Conservation (phyloP, 1,140 invertebrate genomes). For the Lordiphosa mommai region DNA sequence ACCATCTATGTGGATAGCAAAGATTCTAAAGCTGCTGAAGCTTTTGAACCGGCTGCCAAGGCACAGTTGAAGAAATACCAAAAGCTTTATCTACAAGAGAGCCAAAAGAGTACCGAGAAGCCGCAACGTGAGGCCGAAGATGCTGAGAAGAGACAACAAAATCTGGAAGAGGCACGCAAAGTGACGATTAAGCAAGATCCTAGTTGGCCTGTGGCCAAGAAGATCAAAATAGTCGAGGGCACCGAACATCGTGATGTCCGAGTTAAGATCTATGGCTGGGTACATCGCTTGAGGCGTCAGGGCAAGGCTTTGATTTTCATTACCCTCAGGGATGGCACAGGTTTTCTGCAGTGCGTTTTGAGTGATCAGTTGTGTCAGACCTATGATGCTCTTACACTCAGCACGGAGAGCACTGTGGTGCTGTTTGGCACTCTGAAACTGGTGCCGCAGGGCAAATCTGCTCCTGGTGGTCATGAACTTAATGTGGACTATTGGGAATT, state of each 20-base stretch:
- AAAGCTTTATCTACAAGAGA: conserved; percentile 93
- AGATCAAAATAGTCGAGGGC: conserved; percentile 90
- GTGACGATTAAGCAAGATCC: conserved; percentile 90
- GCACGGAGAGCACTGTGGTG: conserved; percentile 94
- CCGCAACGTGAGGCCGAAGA: conserved; percentile 89
- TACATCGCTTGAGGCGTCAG: conserved; percentile 95
- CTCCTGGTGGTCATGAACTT: conserved; percentile 97
- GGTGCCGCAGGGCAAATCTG: conserved; percentile 95
- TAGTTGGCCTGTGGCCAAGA: conserved; percentile 85
- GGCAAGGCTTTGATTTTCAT: conserved; percentile 97
- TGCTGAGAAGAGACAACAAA: conserved; percentile 90
- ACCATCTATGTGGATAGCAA: conserved; percentile 94
- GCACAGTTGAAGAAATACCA: conserved; percentile 97
- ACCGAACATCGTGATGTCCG: conserved; percentile 84
- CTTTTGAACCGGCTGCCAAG: conserved; percentile 92
- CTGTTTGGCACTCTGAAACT: conserved; percentile 90
- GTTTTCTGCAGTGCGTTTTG: conserved; percentile 96
- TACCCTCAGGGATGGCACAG: conserved; percentile 96
- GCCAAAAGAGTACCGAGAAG: conserved; percentile 89
- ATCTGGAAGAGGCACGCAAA: conserved; percentile 95
- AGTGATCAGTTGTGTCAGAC: conserved; percentile 95
- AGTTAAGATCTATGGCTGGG: conserved; percentile 95
- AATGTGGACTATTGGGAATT: conserved; percentile 97
- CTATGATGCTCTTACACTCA: conserved; percentile 93
- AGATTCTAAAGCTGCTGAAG: conserved; percentile 83